Evolutionary conservation across 2,888 invertebrate species (phyloP).

Genomic region (Disparrhopalites patrizii): DNA sequence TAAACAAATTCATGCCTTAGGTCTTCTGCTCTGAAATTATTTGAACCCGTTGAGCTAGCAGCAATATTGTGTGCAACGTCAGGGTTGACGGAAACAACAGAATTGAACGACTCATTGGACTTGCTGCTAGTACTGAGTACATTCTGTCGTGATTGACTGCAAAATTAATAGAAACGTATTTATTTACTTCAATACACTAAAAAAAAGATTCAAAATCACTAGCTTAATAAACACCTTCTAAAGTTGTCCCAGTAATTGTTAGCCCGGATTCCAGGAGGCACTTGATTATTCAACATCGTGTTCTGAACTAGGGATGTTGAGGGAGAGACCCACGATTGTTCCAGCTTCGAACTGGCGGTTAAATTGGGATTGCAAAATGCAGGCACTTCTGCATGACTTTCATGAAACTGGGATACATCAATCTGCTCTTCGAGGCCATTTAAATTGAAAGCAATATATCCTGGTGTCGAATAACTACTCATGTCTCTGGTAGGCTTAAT

Average conservation of each 20-base stretch:
- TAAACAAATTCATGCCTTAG: no score
- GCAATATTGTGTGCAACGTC: constrained; percentile 2
- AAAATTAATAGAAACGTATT: constrained; percentile 52
- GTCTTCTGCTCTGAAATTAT: constrained; percentile 23
- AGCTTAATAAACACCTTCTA: constrained; percentile 62
- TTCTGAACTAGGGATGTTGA: background rate
- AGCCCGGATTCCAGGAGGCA: constrained; percentile 81
- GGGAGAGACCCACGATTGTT: constrained; percentile 22
- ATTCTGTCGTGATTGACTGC: constrained; percentile 84
- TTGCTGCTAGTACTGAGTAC: constrained; percentile 71
- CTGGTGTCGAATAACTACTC: no score
- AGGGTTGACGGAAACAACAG: constrained; percentile 7
- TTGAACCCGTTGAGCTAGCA: background rate
- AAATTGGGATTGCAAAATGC: background rate
- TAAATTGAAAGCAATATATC: no score
- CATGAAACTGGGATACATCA: background rate
- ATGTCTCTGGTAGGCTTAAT: no score
- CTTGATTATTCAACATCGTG: constrained; percentile 72
- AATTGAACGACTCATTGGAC: constrained; percentile 33
- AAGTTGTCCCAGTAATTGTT: constrained; percentile 95
- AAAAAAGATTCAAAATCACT: background rate
- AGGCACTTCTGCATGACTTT: background rate
- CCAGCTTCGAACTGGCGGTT: constrained; percentile 2
- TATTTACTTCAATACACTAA: background rate
- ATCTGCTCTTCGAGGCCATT: no score